Percentiles rank a stretch among this genome's conserved stretches.
Conservation (phyloP, 2,888 invertebrate genomes). For the Trichogramma dendrolimi region DNA sequence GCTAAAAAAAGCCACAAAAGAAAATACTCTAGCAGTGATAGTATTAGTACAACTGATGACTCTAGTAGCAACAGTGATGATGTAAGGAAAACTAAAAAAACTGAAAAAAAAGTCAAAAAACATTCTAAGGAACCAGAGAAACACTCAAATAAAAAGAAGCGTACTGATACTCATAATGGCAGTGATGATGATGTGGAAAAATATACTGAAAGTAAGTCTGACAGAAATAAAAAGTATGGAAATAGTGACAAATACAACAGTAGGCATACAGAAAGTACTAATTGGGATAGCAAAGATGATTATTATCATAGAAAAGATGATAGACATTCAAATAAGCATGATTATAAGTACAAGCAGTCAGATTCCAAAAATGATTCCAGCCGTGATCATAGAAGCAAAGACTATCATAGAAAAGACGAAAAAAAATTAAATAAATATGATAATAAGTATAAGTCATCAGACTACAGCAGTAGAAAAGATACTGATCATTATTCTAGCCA, state of each 20-base stretch:
- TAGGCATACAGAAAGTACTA: conserved; percentile 2
- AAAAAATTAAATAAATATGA: conserved; percentile 11
- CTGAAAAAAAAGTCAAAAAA: conserved; percentile 26
- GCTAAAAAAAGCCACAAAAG: conserved; percentile 23
- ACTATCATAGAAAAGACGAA: conserved; percentile 7
- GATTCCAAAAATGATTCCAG: no score
- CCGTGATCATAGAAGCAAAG: not conserved
- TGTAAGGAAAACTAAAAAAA: conserved; percentile 42
- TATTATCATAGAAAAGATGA: no score
- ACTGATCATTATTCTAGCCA: no score
- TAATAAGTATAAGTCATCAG: not conserved
- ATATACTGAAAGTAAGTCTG: conserved; percentile 14
- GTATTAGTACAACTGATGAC: conserved; percentile 29
- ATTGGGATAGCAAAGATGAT: not conserved
- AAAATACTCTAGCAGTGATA: conserved; percentile 26
- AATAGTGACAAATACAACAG: conserved; percentile 18
- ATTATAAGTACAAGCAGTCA: no score
- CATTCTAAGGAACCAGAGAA: conserved; percentile 13
- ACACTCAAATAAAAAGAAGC: conserved; percentile 21
- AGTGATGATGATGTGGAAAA: conserved; percentile 18
- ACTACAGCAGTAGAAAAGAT: no score
- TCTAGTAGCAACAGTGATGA: conserved; percentile 32
- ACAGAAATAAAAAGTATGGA: conserved; percentile 13
- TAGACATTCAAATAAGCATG: no score
- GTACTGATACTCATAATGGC: conserved; percentile 19